A percentile compares a stretch with the other conserved stretches of the same genome.
phyloP scores from a whole-genome alignment of 2,113 vertebrate genomes.

The Pomatorhinus ruficollis region DNA sequence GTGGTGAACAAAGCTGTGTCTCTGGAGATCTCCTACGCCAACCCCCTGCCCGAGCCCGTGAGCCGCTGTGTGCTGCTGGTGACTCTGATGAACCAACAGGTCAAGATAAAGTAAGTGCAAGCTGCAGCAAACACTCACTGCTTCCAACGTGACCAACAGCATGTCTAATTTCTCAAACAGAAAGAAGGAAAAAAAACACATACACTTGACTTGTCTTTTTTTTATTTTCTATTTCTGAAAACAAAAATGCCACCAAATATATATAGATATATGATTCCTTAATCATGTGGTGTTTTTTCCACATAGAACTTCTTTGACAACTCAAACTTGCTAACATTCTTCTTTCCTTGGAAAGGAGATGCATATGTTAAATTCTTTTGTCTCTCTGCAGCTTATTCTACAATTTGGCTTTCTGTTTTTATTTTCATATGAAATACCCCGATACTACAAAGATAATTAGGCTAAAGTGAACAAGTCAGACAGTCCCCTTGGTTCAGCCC shows the following conservation, averaged over 20 bases:
- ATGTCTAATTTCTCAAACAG: neutral
- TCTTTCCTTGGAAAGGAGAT: neutral
- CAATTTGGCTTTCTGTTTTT: neutral
- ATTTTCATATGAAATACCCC: neutral
- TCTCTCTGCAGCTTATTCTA: neutral
- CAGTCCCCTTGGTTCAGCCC: neutral
- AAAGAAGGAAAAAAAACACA: neutral
- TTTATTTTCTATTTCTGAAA: neutral
- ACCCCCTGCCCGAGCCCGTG: slow-evolving; percentile 63
- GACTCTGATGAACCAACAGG: slow-evolving; percentile 67
- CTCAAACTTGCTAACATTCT: neutral
- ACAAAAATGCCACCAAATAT: neutral
- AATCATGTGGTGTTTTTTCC: neutral
- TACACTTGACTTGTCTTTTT: neutral
- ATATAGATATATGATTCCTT: neutral
- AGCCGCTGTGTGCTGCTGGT: slow-evolving; percentile 67
- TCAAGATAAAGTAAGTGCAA: slow-evolving; percentile 67
- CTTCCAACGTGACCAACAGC: neutral
- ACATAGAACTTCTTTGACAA: neutral
- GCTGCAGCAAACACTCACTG: neutral
- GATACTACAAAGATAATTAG: neutral
- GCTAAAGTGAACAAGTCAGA: neutral
- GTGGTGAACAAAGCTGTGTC: slow-evolving; percentile 32
- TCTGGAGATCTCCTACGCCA: slow-evolving; percentile 66
- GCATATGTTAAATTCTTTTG: neutral